phyloP scores from a whole-genome alignment of 1,140 invertebrate genomes.

The Drosophila trapezifrons region DNA sequence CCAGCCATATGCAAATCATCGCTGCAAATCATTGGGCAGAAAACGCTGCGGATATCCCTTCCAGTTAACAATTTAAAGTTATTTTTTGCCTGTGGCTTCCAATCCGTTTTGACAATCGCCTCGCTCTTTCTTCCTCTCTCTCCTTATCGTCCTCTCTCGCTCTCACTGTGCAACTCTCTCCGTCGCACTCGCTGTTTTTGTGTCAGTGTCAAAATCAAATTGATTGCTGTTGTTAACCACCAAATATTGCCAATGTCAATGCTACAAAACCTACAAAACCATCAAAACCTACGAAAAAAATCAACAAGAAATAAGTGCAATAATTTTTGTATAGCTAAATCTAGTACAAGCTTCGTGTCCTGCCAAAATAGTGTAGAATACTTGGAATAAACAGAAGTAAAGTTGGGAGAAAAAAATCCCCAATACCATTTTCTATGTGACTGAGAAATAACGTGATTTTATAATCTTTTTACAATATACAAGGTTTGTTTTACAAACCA shows the following conservation, averaged over 20 bases:
- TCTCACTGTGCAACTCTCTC: constrained; percentile 1
- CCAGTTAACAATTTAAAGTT: constrained; percentile 63
- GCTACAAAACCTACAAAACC: constrained; percentile 21
- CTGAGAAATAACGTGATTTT: constrained; percentile 12
- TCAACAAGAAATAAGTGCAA: constrained; percentile 21
- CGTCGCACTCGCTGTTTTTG: constrained; percentile 38
- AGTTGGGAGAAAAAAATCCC: background rate
- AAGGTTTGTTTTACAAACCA: constrained; percentile 11
- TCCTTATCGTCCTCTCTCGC: no score
- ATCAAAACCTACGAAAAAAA: background rate
- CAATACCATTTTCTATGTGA: constrained; percentile 3
- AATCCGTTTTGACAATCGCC: constrained; percentile 47
- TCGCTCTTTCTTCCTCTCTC: constrained; percentile 3
- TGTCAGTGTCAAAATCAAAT: constrained; percentile 46
- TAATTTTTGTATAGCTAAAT: constrained; percentile 16
- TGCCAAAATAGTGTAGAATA: constrained; percentile 27
- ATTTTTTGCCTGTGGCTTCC: constrained; percentile 53
- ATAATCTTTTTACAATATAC: constrained; percentile 28
- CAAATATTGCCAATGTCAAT: constrained; percentile 47
- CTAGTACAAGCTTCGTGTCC: constrained; percentile 11
- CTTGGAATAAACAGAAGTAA: background rate
- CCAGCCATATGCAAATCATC: constrained; percentile 26
- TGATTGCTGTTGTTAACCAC: constrained; percentile 34
- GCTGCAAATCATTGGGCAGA: constrained; percentile 5
- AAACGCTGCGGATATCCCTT: constrained; percentile 41